phyloP scores from a whole-genome alignment of 2,888 invertebrate species.

The Arrhopalites spinosus region DNA sequence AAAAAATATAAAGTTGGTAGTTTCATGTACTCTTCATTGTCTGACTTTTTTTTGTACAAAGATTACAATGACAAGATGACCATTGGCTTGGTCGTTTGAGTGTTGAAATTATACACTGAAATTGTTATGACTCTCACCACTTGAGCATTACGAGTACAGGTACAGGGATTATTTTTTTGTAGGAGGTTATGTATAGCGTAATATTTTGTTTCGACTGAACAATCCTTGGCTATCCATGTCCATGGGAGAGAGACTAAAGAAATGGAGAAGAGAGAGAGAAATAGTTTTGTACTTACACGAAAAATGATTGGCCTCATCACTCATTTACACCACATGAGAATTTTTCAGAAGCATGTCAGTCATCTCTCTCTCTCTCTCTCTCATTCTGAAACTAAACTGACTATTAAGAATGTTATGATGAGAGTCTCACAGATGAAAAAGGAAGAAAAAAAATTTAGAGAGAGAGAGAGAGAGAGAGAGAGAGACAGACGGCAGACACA shows the following conservation, averaged over 20 bases:
- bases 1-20: too few relatives aligned
- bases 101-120: neutral
- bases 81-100: neutral
- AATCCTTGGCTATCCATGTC: neutral
- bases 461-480: neutral
- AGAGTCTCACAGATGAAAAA: neutral
- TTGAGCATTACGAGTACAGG: neutral
- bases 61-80: neutral
- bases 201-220: neutral
- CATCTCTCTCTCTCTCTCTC: slow-evolving; percentile 1
- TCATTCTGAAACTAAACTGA: neutral
- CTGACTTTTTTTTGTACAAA: too few relatives aligned
- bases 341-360: slow-evolving; percentile 13
- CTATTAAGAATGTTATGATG: neutral
- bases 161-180: neutral
- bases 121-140: neutral
- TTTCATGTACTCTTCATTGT: too few relatives aligned
- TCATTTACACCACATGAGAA: slow-evolving; percentile 1
- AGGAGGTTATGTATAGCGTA: neutral
- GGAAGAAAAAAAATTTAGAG: neutral
- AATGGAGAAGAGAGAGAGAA: too few relatives aligned
- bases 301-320: slow-evolving; percentile 1
- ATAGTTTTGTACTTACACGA: neutral
- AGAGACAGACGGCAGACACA: neutral
- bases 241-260: neutral